Percentiles rank a stretch among this genome's conserved stretches.
Evolutionary conservation across 2,797 vertebrate genomes (phyloP).

Genomic region (Avahi laniger): DNA sequence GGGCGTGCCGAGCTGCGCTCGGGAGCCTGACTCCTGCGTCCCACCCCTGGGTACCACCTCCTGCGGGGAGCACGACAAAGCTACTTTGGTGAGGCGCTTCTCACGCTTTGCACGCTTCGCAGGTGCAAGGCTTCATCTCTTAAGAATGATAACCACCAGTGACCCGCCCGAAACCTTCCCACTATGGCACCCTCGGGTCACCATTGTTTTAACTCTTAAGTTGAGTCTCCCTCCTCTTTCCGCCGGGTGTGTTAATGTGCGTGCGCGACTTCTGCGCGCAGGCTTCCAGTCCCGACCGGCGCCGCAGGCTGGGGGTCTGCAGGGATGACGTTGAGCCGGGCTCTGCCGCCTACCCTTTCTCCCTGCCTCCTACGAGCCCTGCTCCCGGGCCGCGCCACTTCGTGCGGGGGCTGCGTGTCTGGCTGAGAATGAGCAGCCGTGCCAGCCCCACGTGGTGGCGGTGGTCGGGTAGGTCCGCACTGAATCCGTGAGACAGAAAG

Average conservation of each 20-base stretch:
- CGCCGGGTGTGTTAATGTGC: background rate
- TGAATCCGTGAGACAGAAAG: background rate
- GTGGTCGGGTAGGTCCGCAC: background rate
- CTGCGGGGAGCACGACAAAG: background rate
- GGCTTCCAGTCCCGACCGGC: background rate
- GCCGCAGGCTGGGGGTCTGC: background rate
- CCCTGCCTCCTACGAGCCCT: background rate
- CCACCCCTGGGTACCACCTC: background rate
- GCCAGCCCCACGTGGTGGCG: too few relatives aligned
- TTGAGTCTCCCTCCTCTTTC: background rate
- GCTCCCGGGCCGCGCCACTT: accelerated
- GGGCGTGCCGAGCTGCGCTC: background rate
- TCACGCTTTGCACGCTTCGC: background rate
- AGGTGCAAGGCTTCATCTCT: background rate
- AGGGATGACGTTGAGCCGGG: accelerated
- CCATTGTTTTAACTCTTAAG: background rate
- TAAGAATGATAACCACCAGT: background rate
- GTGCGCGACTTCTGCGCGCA: background rate
- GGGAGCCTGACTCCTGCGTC: background rate
- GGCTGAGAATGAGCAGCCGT: accelerated
- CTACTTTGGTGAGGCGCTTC: background rate
- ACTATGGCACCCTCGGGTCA: background rate
- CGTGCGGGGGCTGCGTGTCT: accelerated
- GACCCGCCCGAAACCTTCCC: background rate
- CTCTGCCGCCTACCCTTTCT: background rate